Base-by-base conservation (phyloP, 2,797 vertebrate genomes). In the Jordanella pulchra region DNA sequence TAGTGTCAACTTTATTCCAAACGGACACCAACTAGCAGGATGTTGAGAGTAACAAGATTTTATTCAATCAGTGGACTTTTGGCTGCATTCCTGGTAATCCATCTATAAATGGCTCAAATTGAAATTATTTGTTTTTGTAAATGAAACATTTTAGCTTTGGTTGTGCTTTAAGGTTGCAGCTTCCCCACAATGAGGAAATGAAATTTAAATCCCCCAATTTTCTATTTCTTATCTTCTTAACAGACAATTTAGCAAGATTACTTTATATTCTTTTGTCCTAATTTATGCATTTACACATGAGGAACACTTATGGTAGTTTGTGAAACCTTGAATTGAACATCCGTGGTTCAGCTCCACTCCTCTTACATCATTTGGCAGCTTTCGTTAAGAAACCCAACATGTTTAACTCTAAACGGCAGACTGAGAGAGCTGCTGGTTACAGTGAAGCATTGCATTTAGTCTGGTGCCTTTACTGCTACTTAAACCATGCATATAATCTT, bases 401-500 rank as follows among this genome's bases (percentile, higher is more conserved):
- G 56, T 12, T 42, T n/a, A 39, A 27, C 53, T 39, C 65, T 44
- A 56, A 45, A 44, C 15, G 14, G 15, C 25, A 47, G 63, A 25
- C 15, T 2, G 56, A 51, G 42, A 61, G 17, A 74, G 65, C 9
- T 21, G 6, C 7, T 39, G 44, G 47, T 67, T 32, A 61, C 1
- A 69, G 35, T 44, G 21, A 28, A 53, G 7, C 23, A 56, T 60
- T 45, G 44, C 18, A 65, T 13, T 69, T 66, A 17, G 53, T 66
- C 39, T 30, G 7, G 25, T 23, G 28, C 35, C 25, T 69, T n/a
- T 7, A 58, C 48, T 67, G 27, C 0, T 1, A 63, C 76, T 79
- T 67, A 10, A 77, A 66, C 39, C 45, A 61, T 25, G 17, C 30
- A 47, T 55, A 79, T 71, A 73, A 78, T 60, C 56, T 35, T 74